Base-by-base conservation (phyloP, 2,888 invertebrate species). In the Crioceris asparagi region DNA sequence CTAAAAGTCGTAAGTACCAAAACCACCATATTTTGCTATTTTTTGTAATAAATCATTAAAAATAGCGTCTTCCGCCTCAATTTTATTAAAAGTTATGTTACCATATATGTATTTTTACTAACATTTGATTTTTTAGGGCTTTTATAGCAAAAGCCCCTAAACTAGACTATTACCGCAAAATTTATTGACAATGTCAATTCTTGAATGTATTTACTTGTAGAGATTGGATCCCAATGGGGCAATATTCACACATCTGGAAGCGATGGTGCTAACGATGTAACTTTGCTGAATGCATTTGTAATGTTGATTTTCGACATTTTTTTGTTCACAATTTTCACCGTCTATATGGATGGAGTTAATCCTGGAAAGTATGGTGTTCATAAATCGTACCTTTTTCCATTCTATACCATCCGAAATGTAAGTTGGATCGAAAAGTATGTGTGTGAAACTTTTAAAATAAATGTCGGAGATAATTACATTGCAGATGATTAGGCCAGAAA, bases 281-380 rank as follows among this genome's bases (percentile, higher is more conserved):
- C 60, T 12, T 55, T 66, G 55, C 51, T 53, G 3, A 50, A 57
- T 33, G 58, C 67, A 11, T 57, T 71, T 41, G 18, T 68, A 8
- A 70, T 72, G 66, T 52, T 76, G 32, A 40, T 71, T 4, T 32
- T 69, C 2, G 70, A 73, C 48, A 60, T 63, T 4, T 17, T 70
- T 6, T 21, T 78, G n/a, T 74, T 71, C 49, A 53, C 67, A 30
- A 17, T 71, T 8, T 48, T 77, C 10, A 70, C 77, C 2, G 68
- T 74, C 60, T 80, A 79, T 52, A 58, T 79, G 26, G 78, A 79
- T 52, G 52, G 52, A 33, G 46, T 65, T 4, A 53, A 55, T 38
- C 79, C 80, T 2, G 77, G 78, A 29, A 68, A 71, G 35, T 77
- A 69, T 58, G 79, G 79, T 10, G 65, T 77, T 2, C 68, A 75